Base-by-base conservation (phyloP, 2,888 invertebrate species). In the Itoplectis maculator region DNA sequence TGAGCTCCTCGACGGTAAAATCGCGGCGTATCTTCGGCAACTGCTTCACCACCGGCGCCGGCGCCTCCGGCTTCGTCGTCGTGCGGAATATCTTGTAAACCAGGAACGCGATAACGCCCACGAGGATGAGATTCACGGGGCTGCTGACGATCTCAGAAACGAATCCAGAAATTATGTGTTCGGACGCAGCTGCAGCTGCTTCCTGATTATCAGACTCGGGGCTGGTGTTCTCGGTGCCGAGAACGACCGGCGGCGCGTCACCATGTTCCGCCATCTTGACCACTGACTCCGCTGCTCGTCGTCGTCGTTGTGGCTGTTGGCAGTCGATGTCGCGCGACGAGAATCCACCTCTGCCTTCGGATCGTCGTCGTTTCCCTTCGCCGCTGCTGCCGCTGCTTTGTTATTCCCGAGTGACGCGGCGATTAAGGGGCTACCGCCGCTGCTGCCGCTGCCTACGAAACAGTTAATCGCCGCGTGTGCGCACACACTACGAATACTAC, bases 1-100 rank as follows among this genome's bases (percentile, higher is more conserved):
- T 95, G 85, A 99, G 94, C 93, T 99, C 98, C 87, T 97, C 95
- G 54, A 97, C 94, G 2, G 97, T 98, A 94, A 99, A 98, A 92
- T 99, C 99, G 89, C 95, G 95, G 88, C 97, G 96, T 90, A 99
- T 91, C 93, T 96, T 97, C 11, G 98, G 97, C 86, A 98, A 92
- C 88, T 94, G 94, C 11, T 96, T 95, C 88, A 94, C 94, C 73
- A 91, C 91, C 35, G 93, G 93, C 23, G 91, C 90, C 70, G 93
- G 91, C 68, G 78, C 89, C 83, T 88, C 90, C 81, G 83, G 84
- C 84, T 86, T 91, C 80, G 87, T 93, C 87, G 93, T 94, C 87
- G 94, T 95, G 87, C 95, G 95, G 63, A 96, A 93, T 81, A 97
- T 97, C 94, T 96, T 96, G 90, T 97, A 97, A 20, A 96, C 93